Percentiles rank a stretch among this genome's conserved stretches.
phyloP scores from a whole-genome alignment of 2,888 invertebrate genomes.

The Suillia variegata region DNA sequence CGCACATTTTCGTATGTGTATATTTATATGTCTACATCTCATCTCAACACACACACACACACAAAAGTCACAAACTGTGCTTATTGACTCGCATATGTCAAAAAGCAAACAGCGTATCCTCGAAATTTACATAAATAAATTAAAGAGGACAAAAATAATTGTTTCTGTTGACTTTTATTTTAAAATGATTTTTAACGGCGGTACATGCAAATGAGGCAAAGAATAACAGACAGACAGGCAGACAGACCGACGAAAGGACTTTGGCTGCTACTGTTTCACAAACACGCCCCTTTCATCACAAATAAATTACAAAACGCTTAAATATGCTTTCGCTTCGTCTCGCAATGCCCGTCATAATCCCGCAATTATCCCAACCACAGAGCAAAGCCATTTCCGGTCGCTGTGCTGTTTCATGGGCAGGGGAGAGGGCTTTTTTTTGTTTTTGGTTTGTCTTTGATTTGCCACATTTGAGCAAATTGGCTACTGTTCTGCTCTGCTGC shows the following conservation, averaged over 20 bases:
- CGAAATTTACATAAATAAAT: constrained; percentile 56
- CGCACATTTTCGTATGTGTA: background rate
- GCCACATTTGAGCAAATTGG: constrained; percentile 6
- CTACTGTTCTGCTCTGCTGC: no score
- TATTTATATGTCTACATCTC: background rate
- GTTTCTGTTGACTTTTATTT: no score
- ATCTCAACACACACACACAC: background rate
- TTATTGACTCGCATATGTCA: constrained; percentile 49
- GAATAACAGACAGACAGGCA: no score
- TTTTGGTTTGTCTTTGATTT: constrained; percentile 6
- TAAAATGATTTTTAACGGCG: background rate
- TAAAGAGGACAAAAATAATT: no score
- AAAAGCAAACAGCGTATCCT: constrained; percentile 40
- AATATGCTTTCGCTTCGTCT: constrained; percentile 6
- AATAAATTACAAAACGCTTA: constrained; percentile 30
- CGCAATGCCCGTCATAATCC: constrained; percentile 36
- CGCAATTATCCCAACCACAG: constrained; percentile 44
- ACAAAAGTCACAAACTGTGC: background rate
- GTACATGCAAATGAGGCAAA: background rate
- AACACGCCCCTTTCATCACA: constrained; percentile 25
- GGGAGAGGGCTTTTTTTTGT: background rate
- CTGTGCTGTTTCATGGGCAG: background rate
- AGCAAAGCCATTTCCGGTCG: constrained; percentile 20
- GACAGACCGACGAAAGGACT: background rate
- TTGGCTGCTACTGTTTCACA: constrained; percentile 29